Base-by-base conservation (phyloP, 2,797 vertebrate genomes). In the Prunella strophiata region DNA sequence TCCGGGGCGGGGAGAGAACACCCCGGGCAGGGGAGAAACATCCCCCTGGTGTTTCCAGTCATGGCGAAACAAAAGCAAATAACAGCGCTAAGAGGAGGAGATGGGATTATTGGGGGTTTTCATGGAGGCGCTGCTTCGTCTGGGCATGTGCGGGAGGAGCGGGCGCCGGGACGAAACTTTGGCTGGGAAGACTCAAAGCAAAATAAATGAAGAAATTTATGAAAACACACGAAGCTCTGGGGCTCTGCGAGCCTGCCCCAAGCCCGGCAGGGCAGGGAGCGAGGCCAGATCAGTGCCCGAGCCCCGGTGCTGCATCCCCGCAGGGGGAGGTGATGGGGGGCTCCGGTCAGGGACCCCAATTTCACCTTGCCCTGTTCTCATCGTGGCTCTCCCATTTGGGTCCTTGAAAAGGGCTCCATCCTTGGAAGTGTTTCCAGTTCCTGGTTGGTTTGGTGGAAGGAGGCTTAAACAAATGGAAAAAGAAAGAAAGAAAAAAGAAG, bases 51-150 rank as follows among this genome's bases (percentile, higher is more conserved):
- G 65, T 73, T 81, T 77, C 67, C 72, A 45, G 45, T 7, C 65
- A 6, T 34, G 52, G 65, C 26, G 73, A 43, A 93, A 94, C 89
- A 95, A 96, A 95, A 95, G 94, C 93, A 68, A 84, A 78, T 61
- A 21, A 1, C 2, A 11, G 18, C 16, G 63, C 51, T 34, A 0
- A 3, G 88, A 32, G 84, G 17, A 59, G 68, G 77, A 17, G 68
- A 13, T 5, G 73, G 59, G 80, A 65, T 84, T 78, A 30, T 54
- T 78, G 18, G 59, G 66, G 73, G 17, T 18, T 58, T 57, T 77
- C 75, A 1, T 40, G 45, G 87, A 89, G 87, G 58, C 79, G 79
- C 72, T 89, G 58, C 2, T 17, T 48, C 30, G 80, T 48, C 67
- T 73, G 73, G 13, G 74, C n/a, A 66, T 79, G 67, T 9, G 42